A percentile compares a stretch with the other conserved stretches of the same genome.
Evolutionary conservation across 2,113 vertebrate species (phyloP).

Genomic region (Peromyscus leucopus): DNA sequence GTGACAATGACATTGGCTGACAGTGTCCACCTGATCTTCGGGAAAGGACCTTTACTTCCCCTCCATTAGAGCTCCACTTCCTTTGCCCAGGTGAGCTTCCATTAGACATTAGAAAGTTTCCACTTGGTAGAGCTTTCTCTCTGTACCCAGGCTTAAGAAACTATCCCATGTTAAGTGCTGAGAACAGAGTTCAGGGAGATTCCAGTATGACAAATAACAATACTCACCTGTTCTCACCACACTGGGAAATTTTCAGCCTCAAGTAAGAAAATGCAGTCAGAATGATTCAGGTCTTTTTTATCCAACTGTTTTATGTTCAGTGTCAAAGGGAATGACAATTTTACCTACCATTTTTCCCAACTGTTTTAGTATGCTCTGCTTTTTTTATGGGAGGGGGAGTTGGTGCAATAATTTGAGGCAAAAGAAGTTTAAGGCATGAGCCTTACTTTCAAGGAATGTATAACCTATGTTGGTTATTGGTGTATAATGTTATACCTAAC

Average conservation of each 20-base stretch:
- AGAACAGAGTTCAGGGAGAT: constrained; percentile 32
- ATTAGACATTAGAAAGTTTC: neutral
- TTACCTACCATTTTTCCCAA: neutral
- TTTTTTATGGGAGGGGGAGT: neutral
- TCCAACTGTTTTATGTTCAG: neutral
- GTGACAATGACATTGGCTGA: neutral
- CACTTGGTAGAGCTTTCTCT: neutral
- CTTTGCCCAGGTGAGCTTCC: constrained; percentile 33
- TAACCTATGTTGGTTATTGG: neutral
- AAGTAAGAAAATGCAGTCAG: constrained; percentile 20
- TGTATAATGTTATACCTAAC: constrained; percentile 8
- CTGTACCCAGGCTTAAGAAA: neutral
- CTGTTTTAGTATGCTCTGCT: neutral
- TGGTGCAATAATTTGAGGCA: neutral
- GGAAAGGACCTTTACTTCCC: neutral
- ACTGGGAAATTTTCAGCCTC: constrained; percentile 38
- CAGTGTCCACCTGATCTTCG: neutral
- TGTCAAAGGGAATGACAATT: constrained; percentile 33
- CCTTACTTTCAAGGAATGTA: constrained; percentile 48
- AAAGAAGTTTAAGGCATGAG: constrained; percentile 25
- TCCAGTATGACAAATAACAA: constrained; percentile 45
- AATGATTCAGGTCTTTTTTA: constrained; percentile 3
- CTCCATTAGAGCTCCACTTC: neutral
- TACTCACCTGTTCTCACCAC: neutral
- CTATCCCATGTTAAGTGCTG: neutral